These are phyloP conservation scores for Anser cygnoides DNA, from an alignment of 2,113 vertebrate species.

Conservation along the genomic window DNA sequence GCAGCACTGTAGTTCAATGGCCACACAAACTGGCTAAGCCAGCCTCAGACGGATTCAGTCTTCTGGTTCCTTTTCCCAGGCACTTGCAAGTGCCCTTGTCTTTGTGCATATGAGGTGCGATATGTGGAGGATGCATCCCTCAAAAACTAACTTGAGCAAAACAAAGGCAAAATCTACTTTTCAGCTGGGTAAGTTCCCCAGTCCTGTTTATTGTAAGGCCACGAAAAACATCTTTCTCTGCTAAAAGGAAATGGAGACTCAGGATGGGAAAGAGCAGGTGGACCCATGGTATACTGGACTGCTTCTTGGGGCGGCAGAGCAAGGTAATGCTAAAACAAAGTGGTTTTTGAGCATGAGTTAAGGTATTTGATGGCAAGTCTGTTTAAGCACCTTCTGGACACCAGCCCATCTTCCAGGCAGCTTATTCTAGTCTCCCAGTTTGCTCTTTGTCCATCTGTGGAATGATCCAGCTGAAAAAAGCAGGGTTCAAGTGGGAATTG, in stretches of 20 bases:
- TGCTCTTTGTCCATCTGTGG: background rate
- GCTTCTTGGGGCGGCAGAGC: background rate
- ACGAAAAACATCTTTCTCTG: background rate
- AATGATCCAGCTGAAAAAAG: background rate
- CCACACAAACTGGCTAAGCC: background rate
- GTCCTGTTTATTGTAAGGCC: background rate
- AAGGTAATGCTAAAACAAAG: background rate
- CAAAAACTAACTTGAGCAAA: background rate
- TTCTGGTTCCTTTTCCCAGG: background rate
- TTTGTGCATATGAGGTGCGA: background rate
- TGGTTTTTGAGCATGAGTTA: background rate
- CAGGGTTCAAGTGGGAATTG: background rate
- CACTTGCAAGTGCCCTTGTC: fast-evolving
- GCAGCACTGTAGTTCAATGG: background rate
- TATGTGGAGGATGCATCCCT: background rate
- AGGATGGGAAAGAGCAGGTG: background rate
- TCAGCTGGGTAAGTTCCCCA: background rate
- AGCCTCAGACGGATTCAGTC: background rate
- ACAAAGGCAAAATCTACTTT: background rate
- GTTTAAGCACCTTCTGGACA: background rate
- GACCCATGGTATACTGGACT: background rate
- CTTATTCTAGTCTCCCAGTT: background rate
- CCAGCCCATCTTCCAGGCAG: background rate
- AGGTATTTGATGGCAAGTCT: background rate
- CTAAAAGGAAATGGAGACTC: background rate